Conservation (phyloP, 2,888 invertebrate genomes). For the Cheilosia impressa region DNA sequence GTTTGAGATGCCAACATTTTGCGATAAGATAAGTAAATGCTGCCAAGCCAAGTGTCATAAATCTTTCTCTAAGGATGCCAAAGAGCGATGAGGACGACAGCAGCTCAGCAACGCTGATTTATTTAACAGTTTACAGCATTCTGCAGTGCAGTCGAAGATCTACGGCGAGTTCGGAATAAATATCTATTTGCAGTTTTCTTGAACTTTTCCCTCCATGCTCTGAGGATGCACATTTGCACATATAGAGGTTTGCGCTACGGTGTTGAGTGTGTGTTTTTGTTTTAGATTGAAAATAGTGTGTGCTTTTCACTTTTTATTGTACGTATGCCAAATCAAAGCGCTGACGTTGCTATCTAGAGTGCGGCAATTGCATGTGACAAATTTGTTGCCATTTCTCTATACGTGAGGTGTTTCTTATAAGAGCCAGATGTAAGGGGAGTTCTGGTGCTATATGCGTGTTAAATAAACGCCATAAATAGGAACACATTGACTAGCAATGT, state of each 20-base stretch:
- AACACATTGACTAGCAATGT: no score
- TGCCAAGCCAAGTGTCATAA: slow-evolving; percentile 83
- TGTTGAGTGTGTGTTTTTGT: slow-evolving; percentile 22
- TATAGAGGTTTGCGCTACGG: not conserved
- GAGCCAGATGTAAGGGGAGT: no score
- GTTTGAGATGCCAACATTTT: slow-evolving; percentile 81
- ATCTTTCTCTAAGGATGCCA: slow-evolving; percentile 83
- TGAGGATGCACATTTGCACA: slow-evolving; percentile 7
- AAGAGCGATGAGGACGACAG: slow-evolving; percentile 75
- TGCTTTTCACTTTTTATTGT: slow-evolving; percentile 42
- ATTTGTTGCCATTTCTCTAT: slow-evolving; percentile 2
- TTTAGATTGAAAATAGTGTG: not conserved
- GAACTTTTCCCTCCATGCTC: slow-evolving; percentile 49
- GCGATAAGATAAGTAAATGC: slow-evolving; percentile 83
- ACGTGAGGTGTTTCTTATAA: no score
- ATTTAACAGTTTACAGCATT: slow-evolving; percentile 83
- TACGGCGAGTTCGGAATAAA: slow-evolving; percentile 78
- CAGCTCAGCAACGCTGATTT: slow-evolving; percentile 81
- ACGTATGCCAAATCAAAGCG: slow-evolving; percentile 60
- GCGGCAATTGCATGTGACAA: slow-evolving; percentile 38
- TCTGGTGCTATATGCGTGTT: no score
- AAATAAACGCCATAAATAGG: no score
- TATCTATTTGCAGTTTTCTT: slow-evolving; percentile 75
- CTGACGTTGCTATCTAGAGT: slow-evolving; percentile 29
- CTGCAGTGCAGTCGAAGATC: slow-evolving; percentile 81